Base-by-base conservation (phyloP, 1,140 invertebrate species). In the Coboldia fuscipes region DNA sequence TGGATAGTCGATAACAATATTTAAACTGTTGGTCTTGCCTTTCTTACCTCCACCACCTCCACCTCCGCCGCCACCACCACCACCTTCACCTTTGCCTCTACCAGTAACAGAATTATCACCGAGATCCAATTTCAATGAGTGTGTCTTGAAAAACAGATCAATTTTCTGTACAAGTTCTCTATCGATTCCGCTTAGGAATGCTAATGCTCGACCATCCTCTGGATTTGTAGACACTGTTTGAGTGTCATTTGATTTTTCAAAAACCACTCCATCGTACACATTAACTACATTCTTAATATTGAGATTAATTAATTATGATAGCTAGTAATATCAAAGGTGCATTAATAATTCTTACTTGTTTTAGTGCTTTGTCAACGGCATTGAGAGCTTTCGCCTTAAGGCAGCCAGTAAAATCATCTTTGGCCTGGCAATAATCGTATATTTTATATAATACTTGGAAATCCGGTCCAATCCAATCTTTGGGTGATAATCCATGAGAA, bases 401-500 rank as follows among this genome's bases (percentile, higher is more conserved):
- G 42, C 66, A 68, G 36, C 52, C 53, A 20, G 63, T 58, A 40
- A 68, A 57, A 43, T 66, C 63, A 42, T 61, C 59, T 33, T 62
- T 62, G 23, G 58, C 51, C 50, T 63, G 64, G 50, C 66, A 68
- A 41, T 66, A 64, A 34, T 67, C 64, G 39, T 67, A 68, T 31
- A 68, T 56, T 45, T 65, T 63, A 37, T 63, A 58, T 42, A 63
- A 47, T 40, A 65, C 50, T 27, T 49, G 44, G 35, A 65, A 59
- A 18, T 65, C 63, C 3, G 62, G 40, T 38, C 46, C 37, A 23
- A 38, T 6, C 30, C 34, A 36, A 28, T 27, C 30, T 3, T 30
- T 30, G n/a, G n/a, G n/a, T n/a, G n/a, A n/a, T n/a, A n/a, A n/a
- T n/a, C n/a, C n/a, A n/a, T n/a, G n/a, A n/a, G n/a, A n/a, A n/a